These are phyloP conservation scores for Planiliza haematocheilus DNA, from an alignment of 2,113 vertebrate species.

Conservation along the genomic window DNA sequence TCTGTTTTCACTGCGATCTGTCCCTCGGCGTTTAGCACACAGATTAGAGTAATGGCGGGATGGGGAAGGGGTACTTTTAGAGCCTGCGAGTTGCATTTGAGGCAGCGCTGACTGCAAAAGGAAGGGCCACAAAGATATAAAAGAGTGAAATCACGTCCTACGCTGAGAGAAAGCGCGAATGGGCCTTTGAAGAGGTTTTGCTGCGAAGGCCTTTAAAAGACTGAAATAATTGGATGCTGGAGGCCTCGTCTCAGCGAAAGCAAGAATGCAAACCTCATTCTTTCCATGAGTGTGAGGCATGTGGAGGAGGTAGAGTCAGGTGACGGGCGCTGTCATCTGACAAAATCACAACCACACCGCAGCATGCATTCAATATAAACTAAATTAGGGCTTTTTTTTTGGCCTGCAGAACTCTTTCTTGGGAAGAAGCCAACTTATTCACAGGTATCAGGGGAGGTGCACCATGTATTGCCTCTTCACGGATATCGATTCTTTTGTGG, in stretches of 20 bases:
- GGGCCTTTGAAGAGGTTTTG: conserved; percentile 63
- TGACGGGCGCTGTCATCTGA: conserved; percentile 43
- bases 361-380: conserved; percentile 21
- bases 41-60: conserved; percentile 55
- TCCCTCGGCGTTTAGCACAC: conserved; percentile 52
- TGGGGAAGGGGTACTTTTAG: conserved; percentile 46
- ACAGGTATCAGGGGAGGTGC: conserved; percentile 40
- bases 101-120: conserved; percentile 36
- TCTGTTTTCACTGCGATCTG: conserved; percentile 46
- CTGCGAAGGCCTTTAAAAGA: conserved; percentile 66
- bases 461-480: conserved; percentile 39
- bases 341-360: conserved; percentile 17
- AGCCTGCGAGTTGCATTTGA: conserved; percentile 56
- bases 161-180: conserved; percentile 43
- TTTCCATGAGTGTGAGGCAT: conserved; percentile 29
- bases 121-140: conserved; percentile 48
- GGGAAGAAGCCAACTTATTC: conserved; percentile 40
- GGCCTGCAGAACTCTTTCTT: conserved; percentile 9
- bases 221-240: conserved; percentile 73
- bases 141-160: conserved; percentile 61
- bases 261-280: conserved; percentile 52
- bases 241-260: conserved; percentile 65
- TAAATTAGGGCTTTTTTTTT: conserved; percentile 21
- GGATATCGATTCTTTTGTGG: conserved; percentile 59
- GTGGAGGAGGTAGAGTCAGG: conserved; percentile 44